Percentiles rank a stretch among this genome's conserved stretches.
These are phyloP conservation scores for Borostomias antarcticus DNA, from an alignment of 2,797 vertebrate species.

Conservation along the genomic window DNA sequence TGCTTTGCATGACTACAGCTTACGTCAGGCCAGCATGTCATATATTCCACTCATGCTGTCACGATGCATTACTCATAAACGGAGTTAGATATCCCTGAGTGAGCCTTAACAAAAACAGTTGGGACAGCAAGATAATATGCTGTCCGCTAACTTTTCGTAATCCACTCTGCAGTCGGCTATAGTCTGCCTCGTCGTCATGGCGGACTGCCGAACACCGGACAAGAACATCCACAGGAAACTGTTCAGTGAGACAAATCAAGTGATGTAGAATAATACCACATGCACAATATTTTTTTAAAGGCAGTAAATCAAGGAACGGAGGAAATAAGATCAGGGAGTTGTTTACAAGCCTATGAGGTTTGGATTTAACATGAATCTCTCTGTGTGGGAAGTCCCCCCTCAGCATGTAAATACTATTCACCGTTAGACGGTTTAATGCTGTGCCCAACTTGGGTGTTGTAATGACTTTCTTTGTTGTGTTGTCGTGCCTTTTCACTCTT, in stretches of 20 bases:
- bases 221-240: constrained; percentile 28
- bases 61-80: constrained; percentile 61
- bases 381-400: not conserved
- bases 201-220: not conserved
- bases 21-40: constrained; percentile 54
- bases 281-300: not conserved
- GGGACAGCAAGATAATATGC: constrained; percentile 50
- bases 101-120: constrained; percentile 49
- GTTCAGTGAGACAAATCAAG: constrained; percentile 34
- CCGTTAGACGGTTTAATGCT: not conserved
- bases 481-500: constrained; percentile 25
- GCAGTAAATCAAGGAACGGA: not conserved
- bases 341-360: not conserved
- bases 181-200: constrained; percentile 25
- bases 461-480: constrained; percentile 26
- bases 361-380: not conserved
- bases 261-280: constrained; percentile 32
- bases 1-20: constrained; percentile 61
- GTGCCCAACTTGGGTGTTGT: no score
- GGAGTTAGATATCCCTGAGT: constrained; percentile 52
- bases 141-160: constrained; percentile 43
- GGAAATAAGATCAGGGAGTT: not conserved
- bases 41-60: constrained; percentile 62
- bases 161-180: constrained; percentile 44
- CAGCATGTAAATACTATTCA: not conserved